Base-by-base conservation (phyloP, 1,140 invertebrate species). In the Euura lappo region DNA sequence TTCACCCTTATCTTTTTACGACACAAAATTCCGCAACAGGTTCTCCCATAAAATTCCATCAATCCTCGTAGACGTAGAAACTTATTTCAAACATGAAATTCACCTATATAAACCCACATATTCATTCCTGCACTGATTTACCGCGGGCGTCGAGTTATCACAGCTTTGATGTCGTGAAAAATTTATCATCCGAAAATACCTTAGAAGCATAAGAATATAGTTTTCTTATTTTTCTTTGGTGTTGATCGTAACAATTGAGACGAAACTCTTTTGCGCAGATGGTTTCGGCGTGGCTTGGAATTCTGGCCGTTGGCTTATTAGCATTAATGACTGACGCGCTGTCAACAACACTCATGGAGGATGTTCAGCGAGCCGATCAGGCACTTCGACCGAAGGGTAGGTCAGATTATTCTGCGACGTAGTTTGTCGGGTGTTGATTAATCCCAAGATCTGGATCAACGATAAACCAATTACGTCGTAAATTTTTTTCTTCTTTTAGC, bases 301-400 rank as follows among this genome's bases (percentile, higher is more conserved):
- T 84, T 44, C 13, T 85, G 45, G 46, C 76, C 46, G 68, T 84
- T 5, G 80, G 78, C 60, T 75, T 76, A 6, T 42, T 80, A 45
- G 42, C 80, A 64, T 69, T 74, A 7, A 28, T 72, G 44, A 78
- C 72, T 28, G 73, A 78, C 43, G 73, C 79, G 2, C 66, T 85
- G 65, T 77, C 84, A 2, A 78, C 77, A 7, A 79, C 74, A 51
- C 13, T 80, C 45, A 67, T 78, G 11, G 78, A 83, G 11, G 79
- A 84, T 11, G 64, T 71, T 7, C 79, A 81, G 69, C 79, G 82
- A 69, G 71, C 73, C 5, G 83, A 84, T 44, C 76, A 82, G 67
- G 66, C 70, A 6, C 78, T 78, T 69, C 77, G 77, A 71, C 78
- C 83, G 4, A 85, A 85, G 80, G 78, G 84, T 86, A 78, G 64